Conservation (phyloP, 1,140 invertebrate species). For the Drosophila insularis region DNA sequence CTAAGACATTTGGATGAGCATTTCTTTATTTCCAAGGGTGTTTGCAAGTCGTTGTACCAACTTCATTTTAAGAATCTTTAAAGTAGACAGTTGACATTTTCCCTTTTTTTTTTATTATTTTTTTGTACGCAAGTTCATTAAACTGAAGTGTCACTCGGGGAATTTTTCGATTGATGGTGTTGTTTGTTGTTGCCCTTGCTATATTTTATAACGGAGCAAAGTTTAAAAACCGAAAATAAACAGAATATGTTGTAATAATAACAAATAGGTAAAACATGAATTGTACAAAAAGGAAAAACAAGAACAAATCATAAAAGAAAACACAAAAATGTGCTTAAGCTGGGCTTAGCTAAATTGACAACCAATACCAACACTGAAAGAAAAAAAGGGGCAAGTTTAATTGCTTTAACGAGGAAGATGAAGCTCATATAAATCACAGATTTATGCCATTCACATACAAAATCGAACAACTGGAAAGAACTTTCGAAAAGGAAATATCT, state of each 20-base stretch:
- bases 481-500: conserved; percentile 2
- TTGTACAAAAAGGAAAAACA: conserved; percentile 21
- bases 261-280: conserved; percentile 49
- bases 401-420: background rate
- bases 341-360: conserved; percentile 21
- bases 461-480: conserved; percentile 34
- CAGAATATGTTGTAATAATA: conserved; percentile 66
- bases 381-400: background rate
- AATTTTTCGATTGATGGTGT: conserved; percentile 42
- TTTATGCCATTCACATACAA: conserved; percentile 39
- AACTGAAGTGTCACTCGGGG: conserved; percentile 74
- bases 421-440: conserved; percentile 23
- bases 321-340: conserved; percentile 22
- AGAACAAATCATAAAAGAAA: background rate
- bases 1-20: too few relatives aligned
- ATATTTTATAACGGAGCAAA: conserved; percentile 50
- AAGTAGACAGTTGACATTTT: conserved; percentile 39
- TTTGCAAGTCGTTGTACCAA: background rate
- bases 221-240: conserved; percentile 45
- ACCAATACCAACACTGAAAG: conserved; percentile 1
- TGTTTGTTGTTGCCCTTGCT: conserved; percentile 14
- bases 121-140: conserved; percentile 67
- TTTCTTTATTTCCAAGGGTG: background rate
- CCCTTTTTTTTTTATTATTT: conserved; percentile 1
- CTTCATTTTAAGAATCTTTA: conserved; percentile 11